Percentiles rank a stretch among this genome's conserved stretches.
phyloP scores from a whole-genome alignment of 2,797 vertebrate genomes.

The Anas bahamensis region DNA sequence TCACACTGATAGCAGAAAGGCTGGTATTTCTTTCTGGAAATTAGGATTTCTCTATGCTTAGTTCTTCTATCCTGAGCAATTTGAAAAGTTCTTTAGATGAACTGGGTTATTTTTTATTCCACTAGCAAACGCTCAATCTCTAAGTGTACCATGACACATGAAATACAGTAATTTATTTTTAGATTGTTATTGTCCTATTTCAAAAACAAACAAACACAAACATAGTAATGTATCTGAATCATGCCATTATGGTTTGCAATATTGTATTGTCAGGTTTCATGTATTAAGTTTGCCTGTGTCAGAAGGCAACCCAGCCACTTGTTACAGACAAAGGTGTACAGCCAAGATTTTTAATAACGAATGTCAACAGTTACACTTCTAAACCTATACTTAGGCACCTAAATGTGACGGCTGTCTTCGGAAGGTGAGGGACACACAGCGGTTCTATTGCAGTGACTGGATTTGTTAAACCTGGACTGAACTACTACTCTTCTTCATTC shows the following conservation, averaged over 20 bases:
- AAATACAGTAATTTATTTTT: background rate
- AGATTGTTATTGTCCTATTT: background rate
- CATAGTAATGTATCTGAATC: background rate
- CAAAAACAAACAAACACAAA: background rate
- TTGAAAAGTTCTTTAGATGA: background rate
- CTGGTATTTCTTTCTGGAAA: background rate
- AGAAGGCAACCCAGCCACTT: constrained; percentile 6
- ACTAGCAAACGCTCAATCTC: background rate
- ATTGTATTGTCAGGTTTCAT: background rate
- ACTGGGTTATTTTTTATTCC: background rate
- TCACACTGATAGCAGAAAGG: background rate
- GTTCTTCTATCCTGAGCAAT: background rate
- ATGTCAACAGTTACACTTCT: constrained; percentile 31
- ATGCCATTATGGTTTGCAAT: background rate
- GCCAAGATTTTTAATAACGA: constrained; percentile 35
- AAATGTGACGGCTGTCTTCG: background rate
- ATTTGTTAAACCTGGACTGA: background rate
- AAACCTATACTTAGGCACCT: background rate
- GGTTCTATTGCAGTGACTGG: background rate
- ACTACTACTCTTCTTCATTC: background rate
- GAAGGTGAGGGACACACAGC: background rate
- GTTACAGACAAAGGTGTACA: constrained; percentile 18
- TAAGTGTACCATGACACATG: background rate
- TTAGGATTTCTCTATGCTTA: background rate
- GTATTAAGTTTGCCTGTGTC: background rate